Evolutionary conservation across 2,888 invertebrate species (phyloP), one percentile per base, ranked within the genome.

Genomic region (Actias luna): DNA sequence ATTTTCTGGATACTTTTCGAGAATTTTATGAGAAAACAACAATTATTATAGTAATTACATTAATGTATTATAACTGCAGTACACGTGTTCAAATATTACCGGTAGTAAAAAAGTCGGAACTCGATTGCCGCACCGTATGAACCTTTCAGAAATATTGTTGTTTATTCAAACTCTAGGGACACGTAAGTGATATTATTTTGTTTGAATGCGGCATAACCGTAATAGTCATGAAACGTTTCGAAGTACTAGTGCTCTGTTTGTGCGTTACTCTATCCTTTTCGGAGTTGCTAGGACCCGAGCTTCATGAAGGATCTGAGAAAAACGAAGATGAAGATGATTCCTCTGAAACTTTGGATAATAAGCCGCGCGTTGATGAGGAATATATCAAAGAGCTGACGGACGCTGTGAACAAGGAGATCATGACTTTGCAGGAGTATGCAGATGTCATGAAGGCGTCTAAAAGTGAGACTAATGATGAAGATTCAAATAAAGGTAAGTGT

Each of bases 201-300:
- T 52, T 67, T 71, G 70, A 67, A 77, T 78, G 75, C 65, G 67
- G 72, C 63, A 70, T 62, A 64, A 63, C 70, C 70, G 69, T 69
- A 64, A 52, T 63, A 67, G 78, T 77, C 65, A 89, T 90, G 91
- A 77, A 73, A 69, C 73, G 79, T 63, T 78, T 82, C 65, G 79
- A 79, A 67, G 67, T 84, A 46, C 80, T 77, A 61, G 59, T 84
- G 65, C 71, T 88, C 68, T 85, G 73, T 67, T 66, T 89, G 60
- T 90, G 84, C 67, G 67, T 87, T 63, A 76, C 80, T 58, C 57
- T 89, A 62, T 76, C 83, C 46, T 67, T 80, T 60, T 79, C 82
- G n/a, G 88, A 91, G 69, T 72, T 90, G 35, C 74, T 89, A 27
- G 91, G 91, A 0, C 92, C 91, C 5, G 85, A 87, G 7, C 68